Evolutionary conservation across 2,888 invertebrate species (phyloP).

Genomic region (Leptinotarsa peninsularis): DNA sequence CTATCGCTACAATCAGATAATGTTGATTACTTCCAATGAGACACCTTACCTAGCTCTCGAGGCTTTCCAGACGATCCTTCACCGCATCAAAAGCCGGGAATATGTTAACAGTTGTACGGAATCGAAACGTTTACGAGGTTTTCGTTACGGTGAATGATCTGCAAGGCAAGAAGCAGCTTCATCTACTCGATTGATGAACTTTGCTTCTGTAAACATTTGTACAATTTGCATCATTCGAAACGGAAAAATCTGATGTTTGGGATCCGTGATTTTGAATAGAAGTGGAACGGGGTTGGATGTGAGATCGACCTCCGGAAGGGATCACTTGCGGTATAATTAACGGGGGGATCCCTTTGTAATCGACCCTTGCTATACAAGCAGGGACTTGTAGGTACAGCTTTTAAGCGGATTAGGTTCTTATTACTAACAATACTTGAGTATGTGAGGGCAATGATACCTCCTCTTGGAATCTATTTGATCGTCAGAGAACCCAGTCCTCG

Average conservation of each 20-base stretch:
- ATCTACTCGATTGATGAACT: background rate
- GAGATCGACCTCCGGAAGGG: background rate
- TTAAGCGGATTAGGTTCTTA: no score
- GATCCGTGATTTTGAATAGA: background rate
- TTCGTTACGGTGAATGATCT: background rate
- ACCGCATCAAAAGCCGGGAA: background rate
- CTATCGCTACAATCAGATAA: background rate
- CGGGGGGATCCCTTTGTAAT: no score
- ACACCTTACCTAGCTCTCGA: background rate
- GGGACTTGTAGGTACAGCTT: no score
- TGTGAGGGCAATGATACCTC: no score
- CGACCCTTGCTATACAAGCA: no score
- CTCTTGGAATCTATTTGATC: no score
- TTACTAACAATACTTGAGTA: no score
- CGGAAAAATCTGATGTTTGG: background rate
- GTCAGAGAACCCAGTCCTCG: no score
- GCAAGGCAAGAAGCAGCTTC: background rate
- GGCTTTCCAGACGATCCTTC: background rate
- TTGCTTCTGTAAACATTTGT: background rate
- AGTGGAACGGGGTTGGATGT: background rate
- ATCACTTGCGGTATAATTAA: no score
- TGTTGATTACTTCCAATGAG: slow-evolving; percentile 1
- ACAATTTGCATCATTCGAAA: background rate
- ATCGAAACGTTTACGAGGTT: background rate
- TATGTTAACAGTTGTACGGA: background rate